A percentile compares a stretch with the other conserved stretches of the same genome.
phyloP scores from a whole-genome alignment of 2,888 invertebrate genomes.

The Ellobium chinense region DNA sequence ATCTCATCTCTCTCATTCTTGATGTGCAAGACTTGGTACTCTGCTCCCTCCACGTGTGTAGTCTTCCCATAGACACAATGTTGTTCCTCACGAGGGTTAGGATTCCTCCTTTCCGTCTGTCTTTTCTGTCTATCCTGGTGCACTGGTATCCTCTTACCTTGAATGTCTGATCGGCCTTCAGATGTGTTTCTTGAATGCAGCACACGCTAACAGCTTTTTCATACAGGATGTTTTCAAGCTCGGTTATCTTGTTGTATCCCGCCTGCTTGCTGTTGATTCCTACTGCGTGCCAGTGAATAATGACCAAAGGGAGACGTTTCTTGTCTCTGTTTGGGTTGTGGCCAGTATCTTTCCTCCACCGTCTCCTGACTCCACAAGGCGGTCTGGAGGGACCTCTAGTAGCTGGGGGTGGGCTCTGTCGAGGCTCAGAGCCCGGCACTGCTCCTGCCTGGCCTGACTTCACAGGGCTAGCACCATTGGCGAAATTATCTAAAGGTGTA shows the following conservation, averaged over 20 bases:
- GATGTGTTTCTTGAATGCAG: slow-evolving; percentile 51
- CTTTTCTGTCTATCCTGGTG: slow-evolving; percentile 40
- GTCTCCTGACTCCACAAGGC: not conserved
- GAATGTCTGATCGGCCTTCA: slow-evolving; percentile 29
- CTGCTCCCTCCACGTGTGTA: slow-evolving; percentile 32
- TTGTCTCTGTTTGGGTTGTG: too few relatives aligned
- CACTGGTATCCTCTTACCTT: slow-evolving; percentile 45
- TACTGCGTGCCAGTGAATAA: slow-evolving; percentile 55
- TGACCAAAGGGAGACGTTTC: not conserved
- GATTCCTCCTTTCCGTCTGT: slow-evolving; percentile 47
- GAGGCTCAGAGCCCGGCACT: not conserved
- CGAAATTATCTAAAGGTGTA: not conserved
- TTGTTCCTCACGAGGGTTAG: slow-evolving; percentile 50
- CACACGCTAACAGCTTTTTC: slow-evolving; percentile 48
- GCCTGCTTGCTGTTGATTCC: slow-evolving; percentile 41
- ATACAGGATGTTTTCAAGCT: slow-evolving; percentile 45
- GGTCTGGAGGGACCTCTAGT: slow-evolving; percentile 15
- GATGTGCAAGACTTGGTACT: slow-evolving; percentile 5
- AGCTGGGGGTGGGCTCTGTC: not conserved
- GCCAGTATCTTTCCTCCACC: slow-evolving; percentile 9
- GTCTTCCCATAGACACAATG: slow-evolving; percentile 39
- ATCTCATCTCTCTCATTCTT: not conserved
- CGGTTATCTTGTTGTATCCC: slow-evolving; percentile 46
- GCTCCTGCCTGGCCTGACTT: too few relatives aligned
- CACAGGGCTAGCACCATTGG: not conserved